Percentiles rank a stretch among this genome's conserved stretches.
Evolutionary conservation across 2,888 invertebrate genomes (phyloP).

Genomic region (Acanthosepion pharaonis): DNA sequence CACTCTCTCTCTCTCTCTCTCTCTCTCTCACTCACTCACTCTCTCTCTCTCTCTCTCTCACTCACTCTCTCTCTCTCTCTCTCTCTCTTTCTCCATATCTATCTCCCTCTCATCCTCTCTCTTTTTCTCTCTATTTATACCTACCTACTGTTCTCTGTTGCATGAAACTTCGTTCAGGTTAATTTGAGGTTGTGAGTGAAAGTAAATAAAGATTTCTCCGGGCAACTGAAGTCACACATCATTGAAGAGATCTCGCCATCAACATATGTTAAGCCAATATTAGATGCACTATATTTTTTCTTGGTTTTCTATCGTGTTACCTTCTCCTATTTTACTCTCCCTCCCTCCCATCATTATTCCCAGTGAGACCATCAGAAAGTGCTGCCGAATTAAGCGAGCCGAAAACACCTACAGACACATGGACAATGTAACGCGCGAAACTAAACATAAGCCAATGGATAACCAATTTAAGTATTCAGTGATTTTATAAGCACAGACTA

Average conservation of each 20-base stretch:
- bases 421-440: too few relatives aligned
- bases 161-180: not conserved
- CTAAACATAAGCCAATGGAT: too few relatives aligned
- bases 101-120: not conserved
- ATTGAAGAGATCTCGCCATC: not conserved
- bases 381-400: not conserved
- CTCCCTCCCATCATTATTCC: too few relatives aligned
- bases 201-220: not conserved
- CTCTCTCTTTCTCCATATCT: fast-evolving
- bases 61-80: not conserved
- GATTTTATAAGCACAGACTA: too few relatives aligned
- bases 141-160: not conserved
- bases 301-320: not conserved
- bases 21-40: too few relatives aligned
- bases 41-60: too few relatives aligned
- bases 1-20: too few relatives aligned
- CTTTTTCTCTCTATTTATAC: not conserved
- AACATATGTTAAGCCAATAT: not conserved
- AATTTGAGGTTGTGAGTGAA: not conserved
- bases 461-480: too few relatives aligned
- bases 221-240: not conserved
- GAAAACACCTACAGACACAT: not conserved
- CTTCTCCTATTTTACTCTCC: not conserved
- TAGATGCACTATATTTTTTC: not conserved
- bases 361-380: not conserved